phyloP scores from a whole-genome alignment of 2,113 vertebrate genomes.

The Tupaia tana region DNA sequence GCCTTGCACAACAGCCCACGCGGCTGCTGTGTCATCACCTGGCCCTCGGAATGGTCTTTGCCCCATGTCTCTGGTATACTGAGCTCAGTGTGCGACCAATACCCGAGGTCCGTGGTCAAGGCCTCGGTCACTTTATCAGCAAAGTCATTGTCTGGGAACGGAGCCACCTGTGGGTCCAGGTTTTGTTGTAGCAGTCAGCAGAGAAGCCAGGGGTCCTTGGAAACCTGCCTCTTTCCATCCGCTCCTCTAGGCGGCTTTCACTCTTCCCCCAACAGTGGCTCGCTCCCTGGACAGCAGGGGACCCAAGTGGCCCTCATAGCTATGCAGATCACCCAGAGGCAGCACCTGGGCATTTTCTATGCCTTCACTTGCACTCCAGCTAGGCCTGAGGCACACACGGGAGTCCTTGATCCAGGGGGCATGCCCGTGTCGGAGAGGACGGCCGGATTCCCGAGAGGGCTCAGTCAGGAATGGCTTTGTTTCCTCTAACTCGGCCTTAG shows the following conservation, averaged over 20 bases:
- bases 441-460: background rate
- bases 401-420: rapidly evolving
- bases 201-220: background rate
- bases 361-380: too few species aligned
- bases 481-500: background rate
- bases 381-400: background rate
- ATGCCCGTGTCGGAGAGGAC: background rate
- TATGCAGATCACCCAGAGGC: background rate
- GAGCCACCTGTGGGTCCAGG: background rate
- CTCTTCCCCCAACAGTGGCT: background rate
- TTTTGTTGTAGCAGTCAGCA: background rate
- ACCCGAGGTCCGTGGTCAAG: background rate
- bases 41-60: background rate
- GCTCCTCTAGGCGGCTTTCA: background rate
- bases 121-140: background rate
- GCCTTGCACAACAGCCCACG: too few species aligned
- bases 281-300: background rate
- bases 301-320: too few species aligned
- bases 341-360: background rate
- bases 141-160: too few species aligned
- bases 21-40: too few species aligned
- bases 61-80: background rate
- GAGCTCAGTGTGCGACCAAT: rapidly evolving
- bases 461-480: background rate
- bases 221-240: too few species aligned